These are phyloP conservation scores for Eulemur mongoz DNA, from an alignment of 2,797 vertebrate genomes.

Conservation along the genomic window DNA sequence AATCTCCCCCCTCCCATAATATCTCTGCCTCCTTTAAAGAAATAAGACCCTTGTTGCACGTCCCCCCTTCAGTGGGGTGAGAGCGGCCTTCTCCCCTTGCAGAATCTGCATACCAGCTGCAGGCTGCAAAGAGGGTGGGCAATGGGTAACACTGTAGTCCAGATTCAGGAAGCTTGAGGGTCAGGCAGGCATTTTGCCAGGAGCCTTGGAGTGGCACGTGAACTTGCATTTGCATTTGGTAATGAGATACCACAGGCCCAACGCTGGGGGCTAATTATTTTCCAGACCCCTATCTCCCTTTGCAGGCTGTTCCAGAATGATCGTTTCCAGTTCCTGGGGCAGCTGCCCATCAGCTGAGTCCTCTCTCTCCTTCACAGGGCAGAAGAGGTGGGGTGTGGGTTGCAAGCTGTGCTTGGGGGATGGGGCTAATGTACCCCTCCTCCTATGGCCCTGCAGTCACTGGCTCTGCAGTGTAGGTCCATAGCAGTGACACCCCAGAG, in stretches of 20 bases:
- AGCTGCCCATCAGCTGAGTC: conserved; percentile 63
- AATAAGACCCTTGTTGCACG: conserved; percentile 72
- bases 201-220: conserved; percentile 74
- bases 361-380: neutral
- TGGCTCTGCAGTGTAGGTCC: too few species aligned
- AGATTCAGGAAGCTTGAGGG: conserved; percentile 51
- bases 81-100: conserved; percentile 28
- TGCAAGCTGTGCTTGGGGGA: neutral
- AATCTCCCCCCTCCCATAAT: conserved; percentile 23
- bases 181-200: conserved; percentile 76
- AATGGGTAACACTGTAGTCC: neutral
- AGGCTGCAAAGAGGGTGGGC: conserved; percentile 26
- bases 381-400: neutral
- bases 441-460: neutral
- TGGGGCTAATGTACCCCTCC: neutral
- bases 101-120: conserved; percentile 61
- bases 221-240: conserved; percentile 85
- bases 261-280: conserved; percentile 71
- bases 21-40: conserved; percentile 77
- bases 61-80: conserved; percentile 27
- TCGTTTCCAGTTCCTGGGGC: conserved; percentile 38
- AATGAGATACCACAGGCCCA: conserved; percentile 80
- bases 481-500: neutral
- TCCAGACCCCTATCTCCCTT: conserved; percentile 58
- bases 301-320: conserved; percentile 54